Base-by-base conservation (phyloP, 2,797 vertebrate species). In the Malacoraja senta region DNA sequence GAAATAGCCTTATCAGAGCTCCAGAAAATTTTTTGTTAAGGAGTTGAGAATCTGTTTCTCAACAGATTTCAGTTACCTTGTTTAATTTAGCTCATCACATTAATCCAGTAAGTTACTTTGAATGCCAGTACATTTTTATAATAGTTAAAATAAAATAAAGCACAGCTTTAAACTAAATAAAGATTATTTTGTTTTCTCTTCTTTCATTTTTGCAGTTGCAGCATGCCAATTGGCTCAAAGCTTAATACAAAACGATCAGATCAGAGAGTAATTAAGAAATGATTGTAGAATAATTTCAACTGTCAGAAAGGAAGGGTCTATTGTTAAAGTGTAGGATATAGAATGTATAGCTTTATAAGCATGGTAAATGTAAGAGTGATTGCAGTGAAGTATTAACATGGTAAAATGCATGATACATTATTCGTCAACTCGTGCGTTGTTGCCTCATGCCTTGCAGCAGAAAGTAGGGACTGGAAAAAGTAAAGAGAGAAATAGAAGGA, bases 1-100 rank as follows among this genome's bases (percentile, higher is more conserved):
- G 38, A 74, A 53, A 38, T 58, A 92, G 71, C 90, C 71, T 76
- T 53, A 92, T 92, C 71, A 58, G 38, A 74, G 44, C 72, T 92
- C 71, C 35, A 92, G n/a, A 92, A 76, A 26, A 17, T 58, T 92
- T 4, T 92, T 58, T 26, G 44, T 92, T 92, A 26, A 92, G 44
- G 38, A 29, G 38, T n/a, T 13, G 15, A 24, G 38, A 76, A 92
- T 68, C 19, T 76, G 38, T 15, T 53, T n/a, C 58, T 86, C 53
- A 35, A n/a, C 38, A 74, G 12, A 76, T 15, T 76, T 53, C 7
- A 76, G 6, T 53, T 24, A n/a, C 35, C 35, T 53, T 38, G 38
- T 92, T 74, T 38, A 44, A 72, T 72, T 63, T 19, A 12, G 24
- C 44, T 91, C 12, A 35, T 72, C 44, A 58, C 38, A 74, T 92